Evolutionary conservation across 2,888 invertebrate species (phyloP).

Genomic region (Luperina testacea): DNA sequence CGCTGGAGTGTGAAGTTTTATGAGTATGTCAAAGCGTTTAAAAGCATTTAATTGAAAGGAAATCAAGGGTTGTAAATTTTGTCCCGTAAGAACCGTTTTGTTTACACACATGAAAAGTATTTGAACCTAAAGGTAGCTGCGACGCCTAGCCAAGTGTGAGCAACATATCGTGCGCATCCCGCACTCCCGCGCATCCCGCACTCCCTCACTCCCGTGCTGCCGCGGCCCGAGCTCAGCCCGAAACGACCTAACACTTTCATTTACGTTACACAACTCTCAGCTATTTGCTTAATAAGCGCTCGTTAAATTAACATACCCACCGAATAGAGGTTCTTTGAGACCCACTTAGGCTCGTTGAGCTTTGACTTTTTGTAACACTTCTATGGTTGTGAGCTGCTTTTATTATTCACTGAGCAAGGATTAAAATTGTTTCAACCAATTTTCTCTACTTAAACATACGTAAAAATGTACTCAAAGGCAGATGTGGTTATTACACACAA

Average conservation of each 20-base stretch:
- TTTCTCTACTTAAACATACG: slow-evolving; percentile 25
- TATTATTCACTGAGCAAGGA: slow-evolving; percentile 49
- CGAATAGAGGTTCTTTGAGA: slow-evolving; percentile 70
- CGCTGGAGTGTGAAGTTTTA: slow-evolving; percentile 66
- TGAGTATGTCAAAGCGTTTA: slow-evolving; percentile 66
- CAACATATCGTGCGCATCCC: slow-evolving; percentile 67
- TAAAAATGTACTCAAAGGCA: slow-evolving; percentile 23
- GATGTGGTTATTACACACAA: slow-evolving; percentile 22
- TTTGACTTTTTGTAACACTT: slow-evolving; percentile 61
- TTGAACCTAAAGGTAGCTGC: slow-evolving; percentile 65
- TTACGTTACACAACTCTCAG: slow-evolving; percentile 74
- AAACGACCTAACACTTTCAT: slow-evolving; percentile 74
- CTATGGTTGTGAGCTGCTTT: slow-evolving; percentile 36
- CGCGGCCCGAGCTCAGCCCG: slow-evolving; percentile 32
- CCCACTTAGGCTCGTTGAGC: slow-evolving; percentile 58
- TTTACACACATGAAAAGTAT: slow-evolving; percentile 68
- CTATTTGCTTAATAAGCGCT: slow-evolving; percentile 77
- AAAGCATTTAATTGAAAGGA: slow-evolving; percentile 72
- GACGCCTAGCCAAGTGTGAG: slow-evolving; percentile 69
- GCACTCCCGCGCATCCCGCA: slow-evolving; percentile 15
- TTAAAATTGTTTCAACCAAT: slow-evolving; percentile 41
- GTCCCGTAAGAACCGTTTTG: slow-evolving; percentile 66
- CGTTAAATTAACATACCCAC: slow-evolving; percentile 76
- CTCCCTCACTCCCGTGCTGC: slow-evolving; percentile 48
- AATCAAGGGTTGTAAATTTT: slow-evolving; percentile 68